phyloP scores from a whole-genome alignment of 2,797 vertebrate species.

The Helicolenus hilgendorfi region DNA sequence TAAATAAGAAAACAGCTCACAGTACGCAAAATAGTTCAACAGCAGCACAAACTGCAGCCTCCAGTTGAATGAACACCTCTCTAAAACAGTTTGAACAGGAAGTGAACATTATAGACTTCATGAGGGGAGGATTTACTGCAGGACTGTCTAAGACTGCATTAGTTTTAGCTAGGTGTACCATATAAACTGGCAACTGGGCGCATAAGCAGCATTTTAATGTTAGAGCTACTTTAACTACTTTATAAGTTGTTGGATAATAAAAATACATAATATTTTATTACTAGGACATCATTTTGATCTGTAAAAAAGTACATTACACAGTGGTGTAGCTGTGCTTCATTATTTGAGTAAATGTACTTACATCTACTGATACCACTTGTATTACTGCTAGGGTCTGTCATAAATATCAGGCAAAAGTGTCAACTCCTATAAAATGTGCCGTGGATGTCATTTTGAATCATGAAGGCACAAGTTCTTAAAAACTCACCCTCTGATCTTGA shows the following conservation, averaged over 20 bases:
- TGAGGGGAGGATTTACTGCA: neutral
- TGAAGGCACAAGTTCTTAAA: constrained; percentile 27
- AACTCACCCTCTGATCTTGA: constrained; percentile 39
- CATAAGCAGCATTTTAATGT: neutral
- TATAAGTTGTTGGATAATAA: neutral
- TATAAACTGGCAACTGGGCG: neutral
- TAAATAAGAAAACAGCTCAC: neutral
- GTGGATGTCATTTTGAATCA: constrained; percentile 54
- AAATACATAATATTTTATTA: neutral
- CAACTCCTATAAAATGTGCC: constrained; percentile 32
- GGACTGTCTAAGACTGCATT: neutral
- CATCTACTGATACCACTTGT: neutral
- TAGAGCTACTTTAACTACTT: neutral
- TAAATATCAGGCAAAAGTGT: constrained; percentile 33
- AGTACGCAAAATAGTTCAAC: neutral
- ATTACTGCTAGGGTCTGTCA: constrained; percentile 6
- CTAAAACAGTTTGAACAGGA: neutral
- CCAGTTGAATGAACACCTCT: neutral
- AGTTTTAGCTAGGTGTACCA: neutral
- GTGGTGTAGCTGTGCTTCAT: neutral
- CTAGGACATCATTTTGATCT: neutral
- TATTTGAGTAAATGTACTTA: neutral
- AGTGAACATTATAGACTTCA: neutral
- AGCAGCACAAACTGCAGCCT: neutral
- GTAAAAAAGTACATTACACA: neutral